A percentile compares a stretch with the other conserved stretches of the same genome.
These are phyloP conservation scores for Sarotherodon lohbergeri DNA, from an alignment of 2,113 vertebrate genomes.

Conservation along the genomic window DNA sequence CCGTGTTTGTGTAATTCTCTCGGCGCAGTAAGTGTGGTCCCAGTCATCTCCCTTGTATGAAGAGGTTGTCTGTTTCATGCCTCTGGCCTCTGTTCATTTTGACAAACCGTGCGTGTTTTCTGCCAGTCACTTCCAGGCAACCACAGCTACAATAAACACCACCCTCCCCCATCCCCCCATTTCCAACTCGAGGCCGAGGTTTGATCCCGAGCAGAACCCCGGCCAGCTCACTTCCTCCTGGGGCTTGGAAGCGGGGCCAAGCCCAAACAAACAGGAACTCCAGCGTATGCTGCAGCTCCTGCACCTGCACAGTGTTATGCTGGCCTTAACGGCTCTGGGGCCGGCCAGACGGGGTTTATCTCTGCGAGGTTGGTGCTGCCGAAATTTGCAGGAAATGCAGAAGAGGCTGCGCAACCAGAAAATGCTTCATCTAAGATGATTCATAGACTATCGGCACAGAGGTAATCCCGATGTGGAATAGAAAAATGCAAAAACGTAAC, in stretches of 20 bases:
- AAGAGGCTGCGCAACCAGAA: background rate
- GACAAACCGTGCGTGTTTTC: constrained; percentile 59
- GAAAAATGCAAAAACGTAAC: background rate
- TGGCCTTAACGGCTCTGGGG: constrained; percentile 5
- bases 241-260: constrained; percentile 74
- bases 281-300: constrained; percentile 57
- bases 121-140: constrained; percentile 76
- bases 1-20: constrained; percentile 39
- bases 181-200: constrained; percentile 41
- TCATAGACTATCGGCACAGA: background rate
- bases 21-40: constrained; percentile 51
- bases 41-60: constrained; percentile 43
- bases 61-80: constrained; percentile 55
- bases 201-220: constrained; percentile 87
- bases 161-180: background rate
- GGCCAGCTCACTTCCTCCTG: constrained; percentile 76
- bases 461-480: background rate
- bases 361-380: background rate
- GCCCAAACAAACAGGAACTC: constrained; percentile 84
- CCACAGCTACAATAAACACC: constrained; percentile 72
- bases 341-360: background rate
- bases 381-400: background rate
- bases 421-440: background rate
- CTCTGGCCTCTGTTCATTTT: constrained; percentile 58
- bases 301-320: constrained; percentile 84